Percentiles rank a stretch among this genome's conserved stretches.
Conservation (phyloP, 2,797 vertebrate genomes). For the Simalia tracyae region DNA sequence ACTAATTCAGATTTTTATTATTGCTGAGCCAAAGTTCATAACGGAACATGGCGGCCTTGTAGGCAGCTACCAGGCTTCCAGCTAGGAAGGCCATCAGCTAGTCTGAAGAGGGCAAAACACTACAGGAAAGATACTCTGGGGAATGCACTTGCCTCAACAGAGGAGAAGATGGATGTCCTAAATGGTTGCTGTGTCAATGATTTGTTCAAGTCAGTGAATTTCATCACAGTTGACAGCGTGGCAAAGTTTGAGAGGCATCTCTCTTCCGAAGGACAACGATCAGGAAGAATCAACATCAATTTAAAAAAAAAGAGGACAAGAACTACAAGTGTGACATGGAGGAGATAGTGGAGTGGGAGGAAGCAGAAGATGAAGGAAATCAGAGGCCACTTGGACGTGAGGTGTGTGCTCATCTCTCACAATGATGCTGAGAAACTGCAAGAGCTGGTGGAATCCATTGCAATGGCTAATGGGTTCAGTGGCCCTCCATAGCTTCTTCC, state of each 20-base stretch:
- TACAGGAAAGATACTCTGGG: conserved; percentile 2
- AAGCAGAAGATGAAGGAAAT: conserved; percentile 16
- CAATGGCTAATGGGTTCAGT: neutral
- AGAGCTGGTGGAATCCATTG: neutral
- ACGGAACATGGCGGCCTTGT: neutral
- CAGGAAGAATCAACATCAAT: conserved; percentile 69
- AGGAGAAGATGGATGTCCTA: conserved; percentile 45
- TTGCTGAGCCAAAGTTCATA: conserved; percentile 27
- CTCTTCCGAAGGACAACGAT: conserved; percentile 64
- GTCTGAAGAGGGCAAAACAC: neutral
- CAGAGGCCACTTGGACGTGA: conserved; percentile 1
- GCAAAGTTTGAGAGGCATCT: conserved; percentile 67
- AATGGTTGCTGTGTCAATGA: conserved; percentile 52
- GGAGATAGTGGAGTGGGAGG: neutral
- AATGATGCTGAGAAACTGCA: neutral
- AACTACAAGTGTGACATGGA: conserved; percentile 45
- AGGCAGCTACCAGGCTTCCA: conserved; percentile 21
- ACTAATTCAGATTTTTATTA: conserved; percentile 6
- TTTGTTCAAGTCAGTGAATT: conserved; percentile 54
- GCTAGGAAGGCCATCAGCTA: conserved; percentile 3
- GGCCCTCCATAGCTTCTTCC: neutral
- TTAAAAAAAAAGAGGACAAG: conserved; percentile 53
- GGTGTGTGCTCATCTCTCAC: conserved; percentile 16
- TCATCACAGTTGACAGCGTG: conserved; percentile 69
- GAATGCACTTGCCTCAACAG: conserved; percentile 7